A percentile compares a stretch with the other conserved stretches of the same genome.
phyloP scores from a whole-genome alignment of 2,888 invertebrate species.

The Aspidiotus destructor region DNA sequence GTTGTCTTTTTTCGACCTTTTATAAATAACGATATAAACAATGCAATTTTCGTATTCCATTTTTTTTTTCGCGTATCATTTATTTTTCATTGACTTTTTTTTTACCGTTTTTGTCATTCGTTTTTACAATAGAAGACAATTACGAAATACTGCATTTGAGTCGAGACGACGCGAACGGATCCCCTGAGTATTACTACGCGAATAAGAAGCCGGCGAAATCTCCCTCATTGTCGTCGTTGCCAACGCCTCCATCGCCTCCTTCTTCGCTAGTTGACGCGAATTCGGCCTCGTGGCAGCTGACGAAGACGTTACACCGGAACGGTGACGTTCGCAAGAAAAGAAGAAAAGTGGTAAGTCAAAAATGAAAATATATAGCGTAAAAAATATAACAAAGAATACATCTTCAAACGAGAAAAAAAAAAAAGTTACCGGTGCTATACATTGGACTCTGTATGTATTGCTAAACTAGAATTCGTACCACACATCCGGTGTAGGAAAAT shows the following conservation, averaged over 20 bases:
- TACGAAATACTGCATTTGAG: conserved; percentile 13
- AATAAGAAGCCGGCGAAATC: not conserved
- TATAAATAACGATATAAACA: too few species aligned
- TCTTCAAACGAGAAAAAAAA: too few species aligned
- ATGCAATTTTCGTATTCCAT: not conserved
- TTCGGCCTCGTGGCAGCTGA: not conserved
- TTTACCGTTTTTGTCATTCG: too few species aligned
- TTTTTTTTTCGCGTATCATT: not conserved
- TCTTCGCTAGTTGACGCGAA: not conserved
- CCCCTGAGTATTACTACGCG: not conserved
- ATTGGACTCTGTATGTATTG: too few species aligned
- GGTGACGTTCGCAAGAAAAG: conserved; percentile 6
- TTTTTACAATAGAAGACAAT: conserved; percentile 3
- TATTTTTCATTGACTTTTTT: too few species aligned
- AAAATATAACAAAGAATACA: too few species aligned
- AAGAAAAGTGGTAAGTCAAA: not conserved
- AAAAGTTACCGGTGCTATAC: too few species aligned
- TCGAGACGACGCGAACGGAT: not conserved
- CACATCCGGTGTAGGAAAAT: too few species aligned
- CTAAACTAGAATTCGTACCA: too few species aligned
- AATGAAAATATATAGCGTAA: too few species aligned
- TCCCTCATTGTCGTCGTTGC: not conserved
- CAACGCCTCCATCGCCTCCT: not conserved
- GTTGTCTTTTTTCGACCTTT: too few species aligned
- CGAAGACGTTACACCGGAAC: conserved; percentile 1